These are phyloP conservation scores for Scaeva pyrastri DNA, from an alignment of 2,888 invertebrate species.

Conservation along the genomic window DNA sequence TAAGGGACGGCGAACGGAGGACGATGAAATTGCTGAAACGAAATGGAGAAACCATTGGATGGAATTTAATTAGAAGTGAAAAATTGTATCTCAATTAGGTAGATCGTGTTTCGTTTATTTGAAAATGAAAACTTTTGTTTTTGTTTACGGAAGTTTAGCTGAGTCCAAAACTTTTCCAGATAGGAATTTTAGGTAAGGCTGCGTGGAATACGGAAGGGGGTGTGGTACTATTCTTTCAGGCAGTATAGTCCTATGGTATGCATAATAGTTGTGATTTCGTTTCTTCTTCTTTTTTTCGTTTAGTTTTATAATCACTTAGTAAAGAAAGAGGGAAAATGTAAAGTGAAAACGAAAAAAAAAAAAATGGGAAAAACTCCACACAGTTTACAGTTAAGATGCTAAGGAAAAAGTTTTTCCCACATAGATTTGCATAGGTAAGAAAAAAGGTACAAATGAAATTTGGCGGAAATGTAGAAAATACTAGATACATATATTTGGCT, in stretches of 20 bases:
- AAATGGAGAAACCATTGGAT: slow-evolving; percentile 29
- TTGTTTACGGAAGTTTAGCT: slow-evolving; percentile 5
- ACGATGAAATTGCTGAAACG: slow-evolving; percentile 20
- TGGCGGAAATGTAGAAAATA: not conserved
- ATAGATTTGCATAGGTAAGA: slow-evolving; percentile 38
- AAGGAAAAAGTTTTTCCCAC: slow-evolving; percentile 45
- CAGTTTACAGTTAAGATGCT: too few relatives aligned
- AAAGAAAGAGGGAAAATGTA: slow-evolving; percentile 30
- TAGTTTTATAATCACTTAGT: slow-evolving; percentile 57
- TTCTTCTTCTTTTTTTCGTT: not conserved
- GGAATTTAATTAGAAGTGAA: slow-evolving; percentile 65
- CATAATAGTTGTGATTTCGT: not conserved
- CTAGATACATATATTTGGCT: not conserved
- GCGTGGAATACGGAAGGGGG: not conserved
- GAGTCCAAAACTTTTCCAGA: slow-evolving; percentile 10
- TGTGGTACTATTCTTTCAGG: slow-evolving; percentile 8
- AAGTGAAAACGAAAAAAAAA: slow-evolving; percentile 62
- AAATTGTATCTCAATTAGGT: slow-evolving; percentile 70
- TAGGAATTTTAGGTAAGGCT: not conserved
- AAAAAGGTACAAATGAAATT: not conserved
- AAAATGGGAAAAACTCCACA: not conserved
- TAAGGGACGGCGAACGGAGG: not conserved
- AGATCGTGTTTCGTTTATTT: slow-evolving; percentile 60
- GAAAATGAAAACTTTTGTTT: slow-evolving; percentile 36
- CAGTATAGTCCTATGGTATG: not conserved